Evolutionary conservation across 2,113 vertebrate genomes (phyloP), one percentile per base, ranked within the genome.

Genomic region (Marmota monax): DNA sequence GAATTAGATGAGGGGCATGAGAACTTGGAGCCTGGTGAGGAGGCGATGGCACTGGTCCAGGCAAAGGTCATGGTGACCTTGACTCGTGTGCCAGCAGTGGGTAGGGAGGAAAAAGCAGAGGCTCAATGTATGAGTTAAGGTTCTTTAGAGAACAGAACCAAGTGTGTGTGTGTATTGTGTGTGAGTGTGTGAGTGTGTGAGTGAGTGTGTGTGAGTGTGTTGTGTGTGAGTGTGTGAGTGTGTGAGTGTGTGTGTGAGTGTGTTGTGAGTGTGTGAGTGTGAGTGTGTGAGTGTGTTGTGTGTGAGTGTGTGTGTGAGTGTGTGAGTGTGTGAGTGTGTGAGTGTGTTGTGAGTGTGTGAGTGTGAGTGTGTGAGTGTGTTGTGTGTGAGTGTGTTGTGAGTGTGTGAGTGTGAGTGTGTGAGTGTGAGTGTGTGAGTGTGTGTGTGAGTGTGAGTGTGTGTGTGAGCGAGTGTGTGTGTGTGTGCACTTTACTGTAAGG

Each of bases 21-120:
- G 11, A 16, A 7, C 83, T 0, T 4, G n/a, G 37, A 27, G 76
- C 29, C 48, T 0, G 7, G n/a, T 14, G 27, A 27, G n/a, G 48
- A 12, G 51, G 48, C 12, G 13, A 4, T 5, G 0, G 37, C 32
- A 29, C 29, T 9, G 16, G 27, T 34, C 61, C 58, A 29, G n/a
- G 34, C 20, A 7, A 27, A 37, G 16, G 16, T 20, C 56, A 1
- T 2, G 61, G n/a, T 17, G 74, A 42, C 14, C 77, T 76, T 13
- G 48, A 37, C 17, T 37, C 14, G 18, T 4, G 11, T 3, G 0
- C 7, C 1, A 45, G 80, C 4, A 7, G 3, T 7, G 20, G 9
- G 5, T 20, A 25, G 16, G 20, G 39, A 37, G 23, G 22, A 0
- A 1, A 32, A 39, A 69, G 10, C 22, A 0, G 39, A 18, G 73